These are phyloP conservation scores for Coptotermes formosanus DNA, from an alignment of 1,140 invertebrate species.

Conservation along the genomic window DNA sequence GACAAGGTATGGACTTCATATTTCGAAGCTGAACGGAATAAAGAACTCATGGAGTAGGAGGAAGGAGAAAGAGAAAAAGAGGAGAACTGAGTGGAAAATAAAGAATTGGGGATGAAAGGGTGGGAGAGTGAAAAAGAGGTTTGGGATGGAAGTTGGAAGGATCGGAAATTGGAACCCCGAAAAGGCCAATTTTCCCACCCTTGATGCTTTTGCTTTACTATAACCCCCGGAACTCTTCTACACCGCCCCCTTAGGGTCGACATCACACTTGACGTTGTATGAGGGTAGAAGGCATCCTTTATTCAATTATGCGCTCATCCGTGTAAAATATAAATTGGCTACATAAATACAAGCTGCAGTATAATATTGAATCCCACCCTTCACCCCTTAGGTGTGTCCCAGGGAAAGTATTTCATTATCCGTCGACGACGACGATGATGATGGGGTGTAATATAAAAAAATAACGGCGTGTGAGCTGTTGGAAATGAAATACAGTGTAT, in stretches of 20 bases:
- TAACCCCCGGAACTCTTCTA: neutral
- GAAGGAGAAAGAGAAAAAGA: neutral
- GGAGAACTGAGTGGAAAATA: neutral
- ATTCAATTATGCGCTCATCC: slow-evolving; percentile 26
- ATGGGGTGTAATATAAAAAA: slow-evolving; percentile 7
- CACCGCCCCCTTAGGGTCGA: neutral
- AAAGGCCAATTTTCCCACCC: slow-evolving; percentile 17
- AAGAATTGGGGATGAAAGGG: neutral
- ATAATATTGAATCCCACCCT: neutral
- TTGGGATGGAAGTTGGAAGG: neutral
- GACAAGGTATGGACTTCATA: neutral
- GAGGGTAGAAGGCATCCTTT: slow-evolving; percentile 12
- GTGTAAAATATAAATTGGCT: slow-evolving; percentile 28
- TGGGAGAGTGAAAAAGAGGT: neutral
- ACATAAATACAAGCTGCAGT: slow-evolving; percentile 24
- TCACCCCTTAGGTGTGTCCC: neutral
- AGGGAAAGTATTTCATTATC: neutral
- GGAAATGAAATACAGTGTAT: neutral
- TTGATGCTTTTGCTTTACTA: slow-evolving; percentile 4
- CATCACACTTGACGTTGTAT: slow-evolving; percentile 7
- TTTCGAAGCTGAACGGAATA: neutral
- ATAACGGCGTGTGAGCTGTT: neutral
- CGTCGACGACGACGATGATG: neutral
- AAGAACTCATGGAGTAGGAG: neutral
- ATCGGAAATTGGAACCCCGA: neutral